Base-by-base conservation (phyloP, 2,888 invertebrate species). In the Ophioninae sp. region DNA sequence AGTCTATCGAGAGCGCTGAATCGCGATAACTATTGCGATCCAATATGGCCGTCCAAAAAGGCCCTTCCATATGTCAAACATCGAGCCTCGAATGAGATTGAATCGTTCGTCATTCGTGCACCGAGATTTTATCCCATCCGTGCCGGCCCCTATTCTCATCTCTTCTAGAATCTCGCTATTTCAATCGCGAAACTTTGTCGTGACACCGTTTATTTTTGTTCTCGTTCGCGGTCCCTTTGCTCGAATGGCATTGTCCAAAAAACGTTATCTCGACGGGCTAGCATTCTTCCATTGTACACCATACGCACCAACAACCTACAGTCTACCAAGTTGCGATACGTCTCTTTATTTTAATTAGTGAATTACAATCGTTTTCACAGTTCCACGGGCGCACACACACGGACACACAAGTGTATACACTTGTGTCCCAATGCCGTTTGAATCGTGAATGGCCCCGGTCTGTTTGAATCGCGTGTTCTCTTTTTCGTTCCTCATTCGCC, bases 401-500 rank as follows among this genome's bases (percentile, higher is more conserved):
- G n/a, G n/a, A 51, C 5, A 51, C 44, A 51, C 13, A 51, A 13
- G 17, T 44, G 9, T 0, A 44, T 17, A 17, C n/a, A n/a, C n/a
- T n/a, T n/a, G n/a, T n/a, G n/a, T n/a, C 51, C 13, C 17, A 17
- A 2, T 51, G 51, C 17, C 17, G 13, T 17, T 51, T 51, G 3
- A 51, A 51, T 51, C 17, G 3, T 51, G 51, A 37, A 56, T 23
- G 30, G 44, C 44, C 63, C 41, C n/a, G 20, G 17, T 20, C 77
- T 65, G 67, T 71, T 71, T 58, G 71, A 23, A 77, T 81, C 51
- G 63, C 59, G 56, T 63, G 30, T 58, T 59, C 79, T 51, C 61
- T 81, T 30, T 67, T 71, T 37, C 58, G 37, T 23, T 82, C 77
- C 82, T 65, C 81, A 80, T 79, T 82, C 58, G 84, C 76, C 84